These are phyloP conservation scores for Mus minutoides DNA, from an alignment of 2,797 vertebrate genomes.

Conservation along the genomic window DNA sequence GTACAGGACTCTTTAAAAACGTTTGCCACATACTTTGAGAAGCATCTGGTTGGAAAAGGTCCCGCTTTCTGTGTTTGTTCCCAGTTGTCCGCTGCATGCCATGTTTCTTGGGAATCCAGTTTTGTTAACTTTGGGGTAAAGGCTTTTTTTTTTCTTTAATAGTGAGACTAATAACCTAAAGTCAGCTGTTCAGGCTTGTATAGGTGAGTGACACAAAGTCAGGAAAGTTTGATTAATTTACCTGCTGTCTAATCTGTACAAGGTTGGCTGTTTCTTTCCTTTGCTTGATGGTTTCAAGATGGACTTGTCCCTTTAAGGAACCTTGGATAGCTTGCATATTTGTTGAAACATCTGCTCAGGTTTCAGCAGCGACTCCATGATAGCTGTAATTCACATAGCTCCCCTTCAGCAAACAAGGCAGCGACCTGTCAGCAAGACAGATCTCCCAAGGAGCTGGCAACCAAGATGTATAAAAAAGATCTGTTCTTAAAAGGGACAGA, in stretches of 20 bases:
- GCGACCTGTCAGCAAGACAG: slow-evolving; percentile 63
- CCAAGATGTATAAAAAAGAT: slow-evolving; percentile 29
- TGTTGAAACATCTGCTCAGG: slow-evolving; percentile 72
- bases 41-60: slow-evolving; percentile 78
- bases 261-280: slow-evolving; percentile 75
- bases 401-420: slow-evolving; percentile 65
- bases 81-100: slow-evolving; percentile 68
- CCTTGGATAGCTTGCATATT: slow-evolving; percentile 72
- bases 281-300: slow-evolving; percentile 82
- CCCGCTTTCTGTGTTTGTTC: slow-evolving; percentile 52
- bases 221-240: slow-evolving; percentile 76
- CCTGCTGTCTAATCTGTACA: slow-evolving; percentile 71
- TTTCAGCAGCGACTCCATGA: slow-evolving; percentile 50
- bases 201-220: slow-evolving; percentile 37
- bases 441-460: slow-evolving; percentile 62
- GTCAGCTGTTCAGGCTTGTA: neutral
- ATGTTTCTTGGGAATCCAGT: slow-evolving; percentile 64
- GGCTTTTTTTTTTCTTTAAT: neutral
- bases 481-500: neutral
- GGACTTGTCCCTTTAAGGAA: slow-evolving; percentile 60
- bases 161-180: neutral
- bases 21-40: slow-evolving; percentile 75
- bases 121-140: slow-evolving; percentile 67
- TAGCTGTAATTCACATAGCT: slow-evolving; percentile 47
- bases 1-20: slow-evolving; percentile 72